A percentile compares a stretch with the other conserved stretches of the same genome.
These are phyloP conservation scores for Onychostoma macrolepis DNA, from an alignment of 2,113 vertebrate genomes.

Conservation along the genomic window DNA sequence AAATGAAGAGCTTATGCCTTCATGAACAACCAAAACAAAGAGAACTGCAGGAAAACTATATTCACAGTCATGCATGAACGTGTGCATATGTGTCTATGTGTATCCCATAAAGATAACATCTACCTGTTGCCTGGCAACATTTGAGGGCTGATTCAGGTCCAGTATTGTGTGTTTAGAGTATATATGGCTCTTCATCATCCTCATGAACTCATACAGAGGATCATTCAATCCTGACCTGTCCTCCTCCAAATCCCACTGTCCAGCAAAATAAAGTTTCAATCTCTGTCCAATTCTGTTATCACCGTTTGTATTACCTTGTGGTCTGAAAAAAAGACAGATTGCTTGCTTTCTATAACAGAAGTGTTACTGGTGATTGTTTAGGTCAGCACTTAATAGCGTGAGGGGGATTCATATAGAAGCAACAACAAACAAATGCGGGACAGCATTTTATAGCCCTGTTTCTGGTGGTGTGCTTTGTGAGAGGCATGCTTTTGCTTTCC, in stretches of 20 bases:
- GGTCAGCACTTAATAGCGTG: background rate
- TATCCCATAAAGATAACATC: slow-evolving; percentile 39
- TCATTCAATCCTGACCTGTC: background rate
- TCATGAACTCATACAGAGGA: background rate
- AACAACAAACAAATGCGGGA: no score
- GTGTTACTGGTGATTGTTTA: background rate
- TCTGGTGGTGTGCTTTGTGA: background rate
- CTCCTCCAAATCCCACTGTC: background rate
- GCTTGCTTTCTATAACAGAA: background rate
- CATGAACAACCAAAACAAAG: background rate
- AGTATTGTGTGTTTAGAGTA: slow-evolving; percentile 30
- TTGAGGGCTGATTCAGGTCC: slow-evolving; percentile 23
- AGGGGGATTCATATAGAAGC: no score
- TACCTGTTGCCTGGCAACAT: slow-evolving; percentile 58
- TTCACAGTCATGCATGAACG: background rate
- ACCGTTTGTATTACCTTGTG: background rate
- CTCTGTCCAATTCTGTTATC: background rate
- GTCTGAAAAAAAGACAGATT: background rate
- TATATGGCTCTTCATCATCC: background rate
- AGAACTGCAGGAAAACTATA: background rate
- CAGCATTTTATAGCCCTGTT: no score
- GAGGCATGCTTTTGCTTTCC: no score
- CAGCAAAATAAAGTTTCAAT: background rate
- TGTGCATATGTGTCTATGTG: background rate
- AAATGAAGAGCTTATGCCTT: slow-evolving; percentile 14